Conservation (phyloP, 1,140 invertebrate species). For the Thaumetopoea pityocampa region DNA sequence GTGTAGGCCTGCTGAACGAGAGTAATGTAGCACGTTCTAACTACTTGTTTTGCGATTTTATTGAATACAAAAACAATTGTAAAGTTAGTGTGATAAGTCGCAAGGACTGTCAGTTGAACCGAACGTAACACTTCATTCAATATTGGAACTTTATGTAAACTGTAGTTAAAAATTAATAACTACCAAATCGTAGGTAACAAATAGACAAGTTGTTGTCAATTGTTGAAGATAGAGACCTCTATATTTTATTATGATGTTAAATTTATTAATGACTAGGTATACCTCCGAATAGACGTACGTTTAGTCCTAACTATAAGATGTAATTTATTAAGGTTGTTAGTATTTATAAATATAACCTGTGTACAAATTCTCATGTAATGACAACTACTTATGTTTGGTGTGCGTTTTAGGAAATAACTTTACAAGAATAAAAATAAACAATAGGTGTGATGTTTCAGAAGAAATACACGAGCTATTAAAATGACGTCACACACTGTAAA, state of each 20-base stretch:
- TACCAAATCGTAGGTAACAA: slow-evolving; percentile 30
- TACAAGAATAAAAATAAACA: too few species aligned
- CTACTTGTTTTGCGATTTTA: background rate
- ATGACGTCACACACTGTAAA: too few species aligned
- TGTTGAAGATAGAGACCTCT: slow-evolving; percentile 58
- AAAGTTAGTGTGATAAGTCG: background rate
- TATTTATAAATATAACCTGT: too few species aligned
- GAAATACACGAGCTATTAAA: too few species aligned
- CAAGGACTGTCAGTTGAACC: too few species aligned
- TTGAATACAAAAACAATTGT: background rate
- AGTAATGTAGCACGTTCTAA: slow-evolving; percentile 4
- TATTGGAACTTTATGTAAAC: too few species aligned
- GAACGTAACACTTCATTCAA: too few species aligned
- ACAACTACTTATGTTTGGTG: too few species aligned
- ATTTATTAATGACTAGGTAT: slow-evolving; percentile 31
- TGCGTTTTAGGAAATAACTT: too few species aligned
- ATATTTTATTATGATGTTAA: slow-evolving; percentile 55
- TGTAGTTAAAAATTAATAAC: slow-evolving; percentile 18
- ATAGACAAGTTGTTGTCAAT: slow-evolving; percentile 59
- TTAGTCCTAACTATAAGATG: background rate
- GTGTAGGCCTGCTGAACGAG: slow-evolving; percentile 24
- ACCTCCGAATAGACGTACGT: slow-evolving; percentile 28
- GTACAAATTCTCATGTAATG: too few species aligned
- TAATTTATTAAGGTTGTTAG: too few species aligned
- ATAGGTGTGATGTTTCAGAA: too few species aligned